Evolutionary conservation across 2,888 invertebrate species (phyloP).

Genomic region (Monochamus alternatus): DNA sequence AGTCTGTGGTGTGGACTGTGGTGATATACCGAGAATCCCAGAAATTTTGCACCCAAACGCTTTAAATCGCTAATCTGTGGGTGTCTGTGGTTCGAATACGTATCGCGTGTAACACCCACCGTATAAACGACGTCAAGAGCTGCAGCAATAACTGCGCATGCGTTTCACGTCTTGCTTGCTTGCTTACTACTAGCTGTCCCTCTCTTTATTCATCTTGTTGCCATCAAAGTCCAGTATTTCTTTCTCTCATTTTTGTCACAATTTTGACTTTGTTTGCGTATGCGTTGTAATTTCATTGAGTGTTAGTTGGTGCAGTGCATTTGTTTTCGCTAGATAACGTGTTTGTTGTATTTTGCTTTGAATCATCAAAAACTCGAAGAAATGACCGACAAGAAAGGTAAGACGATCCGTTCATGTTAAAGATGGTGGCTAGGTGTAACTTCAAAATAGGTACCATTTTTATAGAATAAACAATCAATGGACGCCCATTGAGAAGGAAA

Average conservation of each 20-base stretch:
- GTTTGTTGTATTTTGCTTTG: constrained; percentile 48
- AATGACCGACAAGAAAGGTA: constrained; percentile 66
- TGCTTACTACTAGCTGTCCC: not conserved
- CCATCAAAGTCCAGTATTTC: constrained; percentile 42
- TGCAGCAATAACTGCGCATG: constrained; percentile 17
- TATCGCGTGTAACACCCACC: too few species aligned
- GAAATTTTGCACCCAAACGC: too few species aligned
- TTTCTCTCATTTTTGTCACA: constrained; percentile 48
- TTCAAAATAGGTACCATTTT: constrained; percentile 41
- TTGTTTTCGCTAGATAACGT: constrained; percentile 45
- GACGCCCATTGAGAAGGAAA: constrained; percentile 40
- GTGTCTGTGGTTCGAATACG: too few species aligned
- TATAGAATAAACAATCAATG: constrained; percentile 30
- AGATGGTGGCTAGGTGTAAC: constrained; percentile 51
- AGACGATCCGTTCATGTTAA: constrained; percentile 48
- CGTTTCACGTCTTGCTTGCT: not conserved
- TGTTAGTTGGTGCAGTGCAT: constrained; percentile 47
- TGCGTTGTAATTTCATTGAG: constrained; percentile 40
- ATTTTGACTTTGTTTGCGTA: constrained; percentile 51
- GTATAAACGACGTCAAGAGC: too few species aligned
- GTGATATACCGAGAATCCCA: too few species aligned
- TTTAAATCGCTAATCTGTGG: too few species aligned
- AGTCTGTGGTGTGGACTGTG: too few species aligned
- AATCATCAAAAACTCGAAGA: constrained; percentile 42
- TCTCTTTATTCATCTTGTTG: constrained; percentile 38